A percentile compares a stretch with the other conserved stretches of the same genome.
Conservation (phyloP, 1,140 invertebrate genomes). For the Drosophila bocqueti region DNA sequence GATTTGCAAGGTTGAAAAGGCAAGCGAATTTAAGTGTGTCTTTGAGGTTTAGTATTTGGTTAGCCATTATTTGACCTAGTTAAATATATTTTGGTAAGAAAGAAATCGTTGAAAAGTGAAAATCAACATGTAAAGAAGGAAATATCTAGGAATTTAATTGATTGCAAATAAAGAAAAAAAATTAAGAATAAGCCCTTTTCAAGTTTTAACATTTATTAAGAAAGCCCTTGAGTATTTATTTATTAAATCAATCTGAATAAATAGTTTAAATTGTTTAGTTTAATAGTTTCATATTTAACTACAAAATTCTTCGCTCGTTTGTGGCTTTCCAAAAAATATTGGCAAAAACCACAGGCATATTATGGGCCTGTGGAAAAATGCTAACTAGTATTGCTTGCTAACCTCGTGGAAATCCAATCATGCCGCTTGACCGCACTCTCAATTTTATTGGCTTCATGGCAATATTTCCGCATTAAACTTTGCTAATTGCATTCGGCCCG, state of each 20-base stretch:
- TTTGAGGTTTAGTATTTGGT: neutral
- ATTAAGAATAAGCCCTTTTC: neutral
- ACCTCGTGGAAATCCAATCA: slow-evolving; percentile 42
- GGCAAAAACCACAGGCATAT: slow-evolving; percentile 4
- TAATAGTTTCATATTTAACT: neutral
- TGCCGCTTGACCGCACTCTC: slow-evolving; percentile 46
- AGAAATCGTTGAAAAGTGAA: slow-evolving; percentile 2
- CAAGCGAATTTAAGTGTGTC: neutral
- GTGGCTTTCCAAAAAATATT: slow-evolving; percentile 15
- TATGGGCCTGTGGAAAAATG: slow-evolving; percentile 17
- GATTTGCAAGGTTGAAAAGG: slow-evolving; percentile 9
- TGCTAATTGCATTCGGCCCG: slow-evolving; percentile 60
- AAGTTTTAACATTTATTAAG: neutral
- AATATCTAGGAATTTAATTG: neutral
- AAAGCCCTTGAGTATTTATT: neutral
- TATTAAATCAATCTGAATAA: neutral
- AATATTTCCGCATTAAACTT: slow-evolving; percentile 59
- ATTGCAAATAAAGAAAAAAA: neutral
- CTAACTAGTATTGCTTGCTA: slow-evolving; percentile 34
- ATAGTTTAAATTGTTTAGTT: too few species aligned
- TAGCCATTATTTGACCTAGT: slow-evolving; percentile 2
- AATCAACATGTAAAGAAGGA: neutral
- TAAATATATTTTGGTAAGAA: neutral
- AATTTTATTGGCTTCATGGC: slow-evolving; percentile 52
- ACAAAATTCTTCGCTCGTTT: neutral